Evolutionary conservation across 2,797 vertebrate species (phyloP).

Genomic region (Potorous gilbertii): DNA sequence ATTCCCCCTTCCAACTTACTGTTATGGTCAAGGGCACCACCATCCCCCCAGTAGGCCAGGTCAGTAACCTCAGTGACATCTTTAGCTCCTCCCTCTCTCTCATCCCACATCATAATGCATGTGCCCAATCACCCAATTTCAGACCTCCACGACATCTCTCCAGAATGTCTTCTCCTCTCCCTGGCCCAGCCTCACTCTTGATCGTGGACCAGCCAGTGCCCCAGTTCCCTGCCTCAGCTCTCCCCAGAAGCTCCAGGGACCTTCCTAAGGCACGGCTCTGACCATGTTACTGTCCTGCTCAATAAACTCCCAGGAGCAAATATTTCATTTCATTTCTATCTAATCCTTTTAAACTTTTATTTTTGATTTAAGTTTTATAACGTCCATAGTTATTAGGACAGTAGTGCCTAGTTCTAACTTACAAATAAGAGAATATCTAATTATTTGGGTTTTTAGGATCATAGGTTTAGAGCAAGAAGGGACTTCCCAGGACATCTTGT

Average conservation of each 20-base stretch:
- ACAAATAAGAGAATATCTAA: neutral
- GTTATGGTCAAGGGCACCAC: neutral
- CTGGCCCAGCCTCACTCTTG: neutral
- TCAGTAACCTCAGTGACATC: neutral
- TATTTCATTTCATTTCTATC: neutral
- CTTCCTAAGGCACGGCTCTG: no score
- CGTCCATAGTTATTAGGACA: no score
- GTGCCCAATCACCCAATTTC: neutral
- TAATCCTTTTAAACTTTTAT: neutral
- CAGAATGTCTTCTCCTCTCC: neutral
- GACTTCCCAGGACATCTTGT: neutral
- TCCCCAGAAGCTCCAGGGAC: neutral
- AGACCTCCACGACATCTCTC: neutral
- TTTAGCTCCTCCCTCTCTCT: neutral
- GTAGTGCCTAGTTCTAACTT: neutral
- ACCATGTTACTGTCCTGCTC: neutral
- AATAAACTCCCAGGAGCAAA: neutral
- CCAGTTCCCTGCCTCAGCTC: neutral
- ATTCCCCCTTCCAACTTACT: neutral
- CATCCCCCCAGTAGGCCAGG: neutral
- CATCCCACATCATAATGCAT: neutral
- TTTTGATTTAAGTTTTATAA: neutral
- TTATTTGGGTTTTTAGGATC: neutral
- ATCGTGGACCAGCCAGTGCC: fast-evolving
- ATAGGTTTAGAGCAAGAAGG: neutral